Percentiles rank a stretch among this genome's conserved stretches.
Evolutionary conservation across 2,888 invertebrate species (phyloP).

Genomic region (Maniola hyperantus): DNA sequence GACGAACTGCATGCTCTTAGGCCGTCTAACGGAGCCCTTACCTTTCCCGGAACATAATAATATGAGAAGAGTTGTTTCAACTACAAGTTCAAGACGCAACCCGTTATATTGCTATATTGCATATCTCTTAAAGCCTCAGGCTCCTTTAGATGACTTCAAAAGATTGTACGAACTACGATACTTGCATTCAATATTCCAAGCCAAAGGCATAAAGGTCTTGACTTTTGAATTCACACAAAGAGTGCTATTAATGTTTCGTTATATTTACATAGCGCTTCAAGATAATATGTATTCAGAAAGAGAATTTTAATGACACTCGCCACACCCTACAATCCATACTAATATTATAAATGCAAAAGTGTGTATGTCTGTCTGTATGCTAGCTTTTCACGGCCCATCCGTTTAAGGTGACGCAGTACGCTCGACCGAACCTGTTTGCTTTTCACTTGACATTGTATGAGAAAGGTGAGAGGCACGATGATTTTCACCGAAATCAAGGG

Average conservation of each 20-base stretch:
- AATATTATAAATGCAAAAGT: no score
- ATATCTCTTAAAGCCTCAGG: neutral
- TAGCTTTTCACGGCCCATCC: no score
- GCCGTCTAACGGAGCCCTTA: neutral
- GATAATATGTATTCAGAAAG: neutral
- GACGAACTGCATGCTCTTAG: neutral
- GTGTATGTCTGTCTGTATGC: no score
- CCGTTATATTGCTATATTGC: neutral
- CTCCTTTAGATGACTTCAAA: no score
- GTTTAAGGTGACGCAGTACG: no score
- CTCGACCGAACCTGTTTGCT: no score
- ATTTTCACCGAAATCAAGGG: no score
- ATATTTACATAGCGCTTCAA: neutral
- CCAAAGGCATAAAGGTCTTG: neutral
- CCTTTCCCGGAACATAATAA: neutral
- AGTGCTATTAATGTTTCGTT: neutral
- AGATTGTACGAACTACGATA: no score
- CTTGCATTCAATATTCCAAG: neutral
- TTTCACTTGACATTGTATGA: no score
- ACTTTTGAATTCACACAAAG: neutral
- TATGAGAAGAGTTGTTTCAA: neutral
- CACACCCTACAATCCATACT: no score
- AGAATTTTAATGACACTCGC: neutral
- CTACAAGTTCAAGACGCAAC: neutral
- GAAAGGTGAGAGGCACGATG: no score